Evolutionary conservation across 2,797 vertebrate genomes (phyloP).

Genomic region (Xenops minutus): DNA sequence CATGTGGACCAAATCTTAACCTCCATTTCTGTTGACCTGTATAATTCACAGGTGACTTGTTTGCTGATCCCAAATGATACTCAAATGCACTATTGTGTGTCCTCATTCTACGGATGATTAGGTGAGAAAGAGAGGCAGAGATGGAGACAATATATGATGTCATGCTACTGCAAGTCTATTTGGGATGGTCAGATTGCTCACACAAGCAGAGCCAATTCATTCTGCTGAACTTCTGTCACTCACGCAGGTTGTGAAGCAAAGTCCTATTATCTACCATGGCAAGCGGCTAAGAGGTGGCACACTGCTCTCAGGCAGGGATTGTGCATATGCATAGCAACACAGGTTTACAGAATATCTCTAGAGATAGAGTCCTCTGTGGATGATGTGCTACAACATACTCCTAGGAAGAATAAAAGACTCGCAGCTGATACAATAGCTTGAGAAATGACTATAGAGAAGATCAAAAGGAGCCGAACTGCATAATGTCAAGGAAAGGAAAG

Average conservation of each 20-base stretch:
- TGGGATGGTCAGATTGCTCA: conserved; percentile 1
- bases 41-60: conserved; percentile 46
- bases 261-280: neutral
- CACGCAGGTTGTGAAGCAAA: neutral
- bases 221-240: conserved; percentile 24
- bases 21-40: conserved; percentile 48
- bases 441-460: conserved; percentile 33
- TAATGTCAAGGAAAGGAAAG: conserved; percentile 39
- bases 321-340: neutral
- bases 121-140: conserved; percentile 40
- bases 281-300: neutral
- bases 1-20: neutral
- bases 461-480: conserved; percentile 27
- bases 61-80: conserved; percentile 15
- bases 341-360: neutral
- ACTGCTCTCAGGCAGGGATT: neutral
- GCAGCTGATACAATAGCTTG: neutral
- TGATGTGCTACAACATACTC: neutral
- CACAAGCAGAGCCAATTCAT: neutral
- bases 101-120: conserved; percentile 52
- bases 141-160: neutral
- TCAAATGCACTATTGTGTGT: neutral
- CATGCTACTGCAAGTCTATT: neutral
- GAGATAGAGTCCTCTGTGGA: conserved; percentile 14
- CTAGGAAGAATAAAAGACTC: conserved; percentile 29